These are phyloP conservation scores for Sceloporus undulatus DNA, from an alignment of 2,113 vertebrate species.

Conservation along the genomic window DNA sequence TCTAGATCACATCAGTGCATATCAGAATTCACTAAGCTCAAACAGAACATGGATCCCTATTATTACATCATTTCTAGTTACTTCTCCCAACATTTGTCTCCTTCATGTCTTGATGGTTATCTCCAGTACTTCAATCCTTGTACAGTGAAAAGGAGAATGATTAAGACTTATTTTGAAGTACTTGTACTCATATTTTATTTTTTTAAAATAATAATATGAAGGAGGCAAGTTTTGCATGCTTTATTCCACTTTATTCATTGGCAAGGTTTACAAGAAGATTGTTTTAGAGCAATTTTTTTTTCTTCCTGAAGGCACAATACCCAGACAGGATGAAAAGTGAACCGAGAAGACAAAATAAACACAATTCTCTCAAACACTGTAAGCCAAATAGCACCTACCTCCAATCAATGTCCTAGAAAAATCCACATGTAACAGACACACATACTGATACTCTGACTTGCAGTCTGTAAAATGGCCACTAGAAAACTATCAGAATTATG, in stretches of 20 bases:
- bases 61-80: conserved; percentile 23
- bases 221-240: conserved; percentile 62
- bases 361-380: conserved; percentile 47
- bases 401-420: conserved; percentile 31
- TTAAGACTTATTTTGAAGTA: conserved; percentile 53
- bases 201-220: conserved; percentile 53
- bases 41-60: neutral
- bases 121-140: conserved; percentile 37
- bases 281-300: conserved; percentile 75
- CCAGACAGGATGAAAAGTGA: conserved; percentile 81
- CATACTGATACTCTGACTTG: neutral
- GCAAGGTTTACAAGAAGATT: conserved; percentile 74
- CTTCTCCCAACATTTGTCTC: conserved; percentile 12
- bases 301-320: conserved; percentile 83
- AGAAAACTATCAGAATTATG: neutral
- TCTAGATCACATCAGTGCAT: neutral
- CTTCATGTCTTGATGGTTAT: conserved; percentile 17
- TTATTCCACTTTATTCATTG: conserved; percentile 80
- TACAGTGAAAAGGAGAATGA: conserved; percentile 46
- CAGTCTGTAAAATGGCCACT: neutral
- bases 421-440: neutral
- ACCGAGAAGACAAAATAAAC: conserved; percentile 86
- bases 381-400: conserved; percentile 68
- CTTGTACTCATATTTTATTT: conserved; percentile 17
- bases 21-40: neutral